Conservation (phyloP, 2,113 vertebrate species). For the Phylloscopus trochilus region DNA sequence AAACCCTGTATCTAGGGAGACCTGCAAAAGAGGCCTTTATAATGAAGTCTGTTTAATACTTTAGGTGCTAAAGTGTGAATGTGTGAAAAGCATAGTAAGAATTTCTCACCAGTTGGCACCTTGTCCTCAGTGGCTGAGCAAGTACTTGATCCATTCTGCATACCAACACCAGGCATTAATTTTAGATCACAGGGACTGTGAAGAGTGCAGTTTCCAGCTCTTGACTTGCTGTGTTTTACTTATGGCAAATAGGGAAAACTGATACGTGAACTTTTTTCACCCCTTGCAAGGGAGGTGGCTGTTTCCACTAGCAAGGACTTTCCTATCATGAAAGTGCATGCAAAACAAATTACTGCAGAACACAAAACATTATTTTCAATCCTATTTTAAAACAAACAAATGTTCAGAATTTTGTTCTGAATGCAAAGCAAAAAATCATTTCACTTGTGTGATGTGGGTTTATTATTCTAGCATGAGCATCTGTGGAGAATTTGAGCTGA, state of each 20-base stretch:
- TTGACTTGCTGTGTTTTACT: background rate
- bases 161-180: slow-evolving; percentile 44
- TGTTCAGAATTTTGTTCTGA: background rate
- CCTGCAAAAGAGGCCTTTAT: background rate
- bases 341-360: background rate
- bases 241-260: background rate
- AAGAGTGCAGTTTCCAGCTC: background rate
- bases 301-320: background rate
- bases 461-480: background rate
- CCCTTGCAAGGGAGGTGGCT: background rate
- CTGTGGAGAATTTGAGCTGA: background rate
- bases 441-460: background rate
- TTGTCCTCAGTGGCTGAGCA: slow-evolving; percentile 1
- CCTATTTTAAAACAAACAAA: background rate
- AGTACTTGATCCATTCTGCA: slow-evolving; percentile 27
- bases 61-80: slow-evolving; percentile 48
- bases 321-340: background rate
- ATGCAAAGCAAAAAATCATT: background rate
- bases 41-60: background rate
- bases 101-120: slow-evolving; percentile 48
- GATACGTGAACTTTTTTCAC: background rate
- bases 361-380: background rate
- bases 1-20: background rate
- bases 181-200: background rate
- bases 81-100: slow-evolving; percentile 45